Percentiles rank a stretch among this genome's conserved stretches.
phyloP scores from a whole-genome alignment of 2,888 invertebrate genomes.

The Hemistola chrysoprasaria region DNA sequence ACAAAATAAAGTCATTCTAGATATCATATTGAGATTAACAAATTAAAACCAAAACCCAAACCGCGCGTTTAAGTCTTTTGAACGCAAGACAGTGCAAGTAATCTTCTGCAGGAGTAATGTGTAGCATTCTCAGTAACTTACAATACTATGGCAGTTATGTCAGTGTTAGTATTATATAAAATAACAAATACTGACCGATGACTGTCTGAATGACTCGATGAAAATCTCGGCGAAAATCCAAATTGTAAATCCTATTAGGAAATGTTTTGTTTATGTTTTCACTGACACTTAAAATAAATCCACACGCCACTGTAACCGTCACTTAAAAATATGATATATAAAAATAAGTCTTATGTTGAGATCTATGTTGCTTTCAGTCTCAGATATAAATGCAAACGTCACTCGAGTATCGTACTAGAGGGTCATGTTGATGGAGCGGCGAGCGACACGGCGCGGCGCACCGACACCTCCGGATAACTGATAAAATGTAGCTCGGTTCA shows the following conservation, averaged over 20 bases:
- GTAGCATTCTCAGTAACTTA: slow-evolving; percentile 1
- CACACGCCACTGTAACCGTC: slow-evolving; percentile 70
- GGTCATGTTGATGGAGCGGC: slow-evolving; percentile 58
- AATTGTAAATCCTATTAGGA: slow-evolving; percentile 57
- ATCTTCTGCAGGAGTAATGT: background rate
- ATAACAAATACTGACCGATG: slow-evolving; percentile 55
- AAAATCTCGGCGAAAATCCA: slow-evolving; percentile 53
- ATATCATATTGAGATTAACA: background rate
- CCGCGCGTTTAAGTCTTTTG: slow-evolving; percentile 78
- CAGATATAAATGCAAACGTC: slow-evolving; percentile 65
- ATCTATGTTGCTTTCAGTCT: slow-evolving; percentile 80
- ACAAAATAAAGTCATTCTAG: too few species aligned
- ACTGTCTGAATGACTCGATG: slow-evolving; percentile 50
- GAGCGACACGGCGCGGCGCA: slow-evolving; percentile 65
- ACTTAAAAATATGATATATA: slow-evolving; percentile 63
- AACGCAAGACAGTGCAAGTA: slow-evolving; percentile 35
- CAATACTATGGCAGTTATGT: slow-evolving; percentile 10
- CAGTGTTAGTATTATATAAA: slow-evolving; percentile 20
- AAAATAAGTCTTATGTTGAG: slow-evolving; percentile 79
- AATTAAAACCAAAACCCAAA: slow-evolving; percentile 13
- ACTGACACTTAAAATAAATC: slow-evolving; percentile 71
- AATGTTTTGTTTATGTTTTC: slow-evolving; percentile 56
- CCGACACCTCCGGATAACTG: slow-evolving; percentile 77
- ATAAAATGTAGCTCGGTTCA: slow-evolving; percentile 76
- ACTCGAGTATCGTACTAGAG: slow-evolving; percentile 57